These are phyloP conservation scores for Gasterosteus nipponicus DNA, from an alignment of 2,113 vertebrate genomes.

Conservation along the genomic window DNA sequence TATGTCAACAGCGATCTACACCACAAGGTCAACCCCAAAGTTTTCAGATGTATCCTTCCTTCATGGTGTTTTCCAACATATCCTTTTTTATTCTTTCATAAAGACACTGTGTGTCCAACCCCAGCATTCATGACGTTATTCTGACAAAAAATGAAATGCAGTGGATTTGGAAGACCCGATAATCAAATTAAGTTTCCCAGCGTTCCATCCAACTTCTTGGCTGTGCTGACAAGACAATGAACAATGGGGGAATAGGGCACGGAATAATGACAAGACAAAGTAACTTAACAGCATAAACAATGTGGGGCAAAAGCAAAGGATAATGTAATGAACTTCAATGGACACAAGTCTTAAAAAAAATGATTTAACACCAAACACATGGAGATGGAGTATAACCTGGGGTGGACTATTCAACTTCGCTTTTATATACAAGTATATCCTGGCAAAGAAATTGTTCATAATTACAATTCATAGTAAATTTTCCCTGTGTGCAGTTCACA, in stretches of 20 bases:
- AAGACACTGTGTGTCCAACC: conserved; percentile 10
- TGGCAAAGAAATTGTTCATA: conserved; percentile 51
- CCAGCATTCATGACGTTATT: conserved; percentile 54
- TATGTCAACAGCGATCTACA: too few relatives aligned
- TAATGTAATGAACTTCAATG: conserved; percentile 69
- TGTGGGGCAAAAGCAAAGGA: conserved; percentile 51
- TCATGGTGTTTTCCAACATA: too few relatives aligned
- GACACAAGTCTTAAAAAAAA: conserved; percentile 48
- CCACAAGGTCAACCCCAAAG: too few relatives aligned
- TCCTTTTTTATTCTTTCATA: too few relatives aligned
- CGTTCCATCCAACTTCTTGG: conserved; percentile 68
- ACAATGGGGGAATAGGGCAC: conserved; percentile 40
- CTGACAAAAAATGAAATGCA: conserved; percentile 50
- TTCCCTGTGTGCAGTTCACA: conserved; percentile 43
- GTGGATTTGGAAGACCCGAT: conserved; percentile 72
- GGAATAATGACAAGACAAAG: conserved; percentile 55
- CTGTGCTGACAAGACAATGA: conserved; percentile 73
- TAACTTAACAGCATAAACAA: conserved; percentile 54
- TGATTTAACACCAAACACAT: conserved; percentile 22
- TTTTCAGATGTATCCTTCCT: too few relatives aligned
- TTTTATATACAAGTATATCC: conserved; percentile 48
- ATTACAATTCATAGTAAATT: conserved; percentile 43
- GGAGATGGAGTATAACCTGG: conserved; percentile 33
- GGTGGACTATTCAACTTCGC: conserved; percentile 57
- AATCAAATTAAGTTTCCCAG: conserved; percentile 74